A percentile compares a stretch with the other conserved stretches of the same genome.
phyloP scores from a whole-genome alignment of 2,113 vertebrate species.

The Podiceps cristatus region DNA sequence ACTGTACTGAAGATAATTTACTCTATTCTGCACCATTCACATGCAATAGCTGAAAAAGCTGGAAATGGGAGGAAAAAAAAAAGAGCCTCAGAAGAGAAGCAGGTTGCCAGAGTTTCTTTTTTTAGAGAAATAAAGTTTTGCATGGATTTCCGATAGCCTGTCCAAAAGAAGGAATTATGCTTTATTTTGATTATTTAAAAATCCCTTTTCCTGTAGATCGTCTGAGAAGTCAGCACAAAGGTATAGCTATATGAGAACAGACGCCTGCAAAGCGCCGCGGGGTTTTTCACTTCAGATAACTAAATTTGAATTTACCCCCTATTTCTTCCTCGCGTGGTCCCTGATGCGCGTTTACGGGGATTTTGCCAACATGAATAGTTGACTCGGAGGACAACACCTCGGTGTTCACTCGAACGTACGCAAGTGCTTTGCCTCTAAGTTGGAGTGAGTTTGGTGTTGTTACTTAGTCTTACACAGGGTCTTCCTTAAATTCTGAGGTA shows the following conservation, averaged over 20 bases:
- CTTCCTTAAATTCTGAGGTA: background rate
- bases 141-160: background rate
- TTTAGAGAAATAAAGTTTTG: background rate
- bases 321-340: background rate
- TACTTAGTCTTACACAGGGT: background rate
- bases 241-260: background rate
- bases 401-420: accelerated
- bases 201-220: background rate
- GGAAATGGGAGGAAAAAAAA: background rate
- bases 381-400: too few species aligned
- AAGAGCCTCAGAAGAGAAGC: background rate
- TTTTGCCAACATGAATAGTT: background rate
- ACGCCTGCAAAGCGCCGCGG: too few species aligned
- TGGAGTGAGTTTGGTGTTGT: background rate
- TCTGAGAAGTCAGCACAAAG: background rate
- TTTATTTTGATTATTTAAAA: background rate
- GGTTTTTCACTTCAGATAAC: background rate
- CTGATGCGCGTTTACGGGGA: background rate
- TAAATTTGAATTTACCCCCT: background rate
- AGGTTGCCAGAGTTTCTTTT: background rate
- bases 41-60: background rate
- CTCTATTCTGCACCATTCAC: background rate
- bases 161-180: background rate
- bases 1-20: background rate
- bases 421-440: background rate